Evolutionary conservation across 1,140 invertebrate species (phyloP), one percentile per base, ranked within the genome.

Genomic region (Palaemon carinicauda): DNA sequence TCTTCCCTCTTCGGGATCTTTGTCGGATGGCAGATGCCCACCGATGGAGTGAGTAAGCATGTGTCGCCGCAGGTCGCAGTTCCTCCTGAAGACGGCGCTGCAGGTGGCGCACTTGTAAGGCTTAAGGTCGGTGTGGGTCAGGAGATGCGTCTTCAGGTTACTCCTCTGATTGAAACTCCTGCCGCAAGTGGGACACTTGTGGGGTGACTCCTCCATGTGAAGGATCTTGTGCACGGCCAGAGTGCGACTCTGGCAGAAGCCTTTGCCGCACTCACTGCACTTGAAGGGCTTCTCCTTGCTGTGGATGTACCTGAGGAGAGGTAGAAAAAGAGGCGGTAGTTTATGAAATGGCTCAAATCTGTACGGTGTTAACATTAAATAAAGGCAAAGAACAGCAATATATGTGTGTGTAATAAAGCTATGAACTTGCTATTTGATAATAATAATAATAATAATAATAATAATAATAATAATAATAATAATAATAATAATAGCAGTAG

Each of bases 11-110:
- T 95, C 95, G 73, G 95, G 94, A 9, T 94, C 88, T 12, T 93
- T 93, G 56, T 95, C 94, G 0, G 95, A 93, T 0, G 95, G 95
- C 0, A 96, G 94, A 90, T 96, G 96, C 1, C 95, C 96, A 0
- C 84, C 84, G 77, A 97, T 95, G 0, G 95, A 95, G 90, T 97
- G 96, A 1, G 96, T 97, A 51, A 97, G 91, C 14, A 95, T 95
- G 91, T 97, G 96, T 79, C 96, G 92, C 73, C 96, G 92, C 33
- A 97, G 92, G 91, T 97, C 96, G 92, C 96, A 97, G 90, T 90
- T 90, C 29, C 90, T 81, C n/a, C 90, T 78, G 84, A 91, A 91
- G 21, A 88, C 84, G 84, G 84, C 84, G 84, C 84, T 86, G 78
- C 84, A 86, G 60, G 84, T 79, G 78, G 84, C 84, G 54, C 84